Base-by-base conservation (phyloP, 35 echinoderm and acorn worm genomes). In the Diadema setosum region DNA sequence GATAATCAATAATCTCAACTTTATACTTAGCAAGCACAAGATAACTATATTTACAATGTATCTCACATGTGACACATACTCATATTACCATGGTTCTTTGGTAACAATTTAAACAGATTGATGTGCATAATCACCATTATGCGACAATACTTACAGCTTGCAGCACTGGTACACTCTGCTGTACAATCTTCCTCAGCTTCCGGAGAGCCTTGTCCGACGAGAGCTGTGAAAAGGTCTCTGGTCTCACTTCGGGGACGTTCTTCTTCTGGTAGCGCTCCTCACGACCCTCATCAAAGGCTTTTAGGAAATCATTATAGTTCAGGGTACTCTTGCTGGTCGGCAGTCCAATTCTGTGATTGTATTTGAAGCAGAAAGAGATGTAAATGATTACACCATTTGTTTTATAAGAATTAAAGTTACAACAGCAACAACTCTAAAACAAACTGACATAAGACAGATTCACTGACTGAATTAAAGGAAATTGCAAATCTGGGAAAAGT, bases 91-190 rank as follows among this genome's bases (percentile, higher is more conserved):
- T n/a, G n/a, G n/a, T n/a, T n/a, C n/a, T n/a, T n/a, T n/a, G n/a
- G n/a, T n/a, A n/a, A n/a, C n/a, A n/a, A n/a, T n/a, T n/a, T n/a
- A n/a, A n/a, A n/a, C n/a, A n/a, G n/a, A n/a, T n/a, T n/a, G n/a
- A n/a, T n/a, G n/a, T n/a, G n/a, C n/a, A n/a, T n/a, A n/a, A n/a
- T n/a, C n/a, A n/a, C n/a, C n/a, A n/a, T n/a, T n/a, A n/a, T n/a
- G n/a, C n/a, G n/a, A n/a, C n/a, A n/a, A n/a, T n/a, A 91, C 93
- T 94, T 84, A 99, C 96, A 30, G 96, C 85, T 87, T 87, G 89
- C 18, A 99, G 73, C 27, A 92, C 65, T 2, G 75, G 32, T 46
- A 86, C 46, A 35, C 95, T 88, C 5, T 82, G 84, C 45, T 64
- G 80, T 1, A 99, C 93, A 57, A 90, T 83, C 41, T 85, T 86